Conservation (phyloP, 2,888 invertebrate species). For the Sylvicola cinctus region DNA sequence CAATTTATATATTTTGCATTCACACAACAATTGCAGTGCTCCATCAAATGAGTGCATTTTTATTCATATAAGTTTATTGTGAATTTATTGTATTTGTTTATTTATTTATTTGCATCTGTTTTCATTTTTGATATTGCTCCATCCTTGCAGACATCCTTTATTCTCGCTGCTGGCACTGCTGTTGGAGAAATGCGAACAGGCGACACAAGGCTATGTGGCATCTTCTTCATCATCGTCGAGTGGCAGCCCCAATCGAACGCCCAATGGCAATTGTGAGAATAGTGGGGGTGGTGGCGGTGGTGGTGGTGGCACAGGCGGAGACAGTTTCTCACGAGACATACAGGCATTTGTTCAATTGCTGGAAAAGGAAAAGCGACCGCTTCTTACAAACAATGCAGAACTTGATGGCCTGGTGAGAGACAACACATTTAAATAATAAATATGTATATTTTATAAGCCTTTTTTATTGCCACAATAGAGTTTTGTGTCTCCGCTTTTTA, state of each 20-base stretch:
- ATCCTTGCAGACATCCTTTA: conserved; percentile 59
- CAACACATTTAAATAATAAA: background rate
- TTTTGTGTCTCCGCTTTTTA: too few species aligned
- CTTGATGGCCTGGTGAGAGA: conserved; percentile 71
- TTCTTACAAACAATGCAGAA: conserved; percentile 80
- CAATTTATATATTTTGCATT: too few species aligned
- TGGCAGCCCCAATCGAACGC: conserved; percentile 28
- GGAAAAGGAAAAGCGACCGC: conserved; percentile 65
- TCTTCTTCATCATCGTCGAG: conserved; percentile 69
- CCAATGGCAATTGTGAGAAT: conserved; percentile 10
- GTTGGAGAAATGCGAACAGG: conserved; percentile 91
- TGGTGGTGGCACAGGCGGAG: conserved; percentile 1
- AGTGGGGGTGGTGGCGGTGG: conserved; percentile 6
- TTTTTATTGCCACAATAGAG: too few species aligned
- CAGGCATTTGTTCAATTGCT: conserved; percentile 75
- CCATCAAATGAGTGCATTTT: too few species aligned
- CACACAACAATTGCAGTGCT: too few species aligned
- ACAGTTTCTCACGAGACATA: conserved; percentile 12
- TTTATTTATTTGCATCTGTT: too few species aligned
- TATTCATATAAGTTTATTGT: too few species aligned
- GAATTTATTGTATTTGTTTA: too few species aligned
- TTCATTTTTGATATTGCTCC: conserved; percentile 1
- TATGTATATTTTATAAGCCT: background rate
- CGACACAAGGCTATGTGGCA: conserved; percentile 74
- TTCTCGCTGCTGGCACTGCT: conserved; percentile 82